These are phyloP conservation scores for Drosophila littoralis DNA, from an alignment of 1,140 invertebrate genomes.

Conservation along the genomic window DNA sequence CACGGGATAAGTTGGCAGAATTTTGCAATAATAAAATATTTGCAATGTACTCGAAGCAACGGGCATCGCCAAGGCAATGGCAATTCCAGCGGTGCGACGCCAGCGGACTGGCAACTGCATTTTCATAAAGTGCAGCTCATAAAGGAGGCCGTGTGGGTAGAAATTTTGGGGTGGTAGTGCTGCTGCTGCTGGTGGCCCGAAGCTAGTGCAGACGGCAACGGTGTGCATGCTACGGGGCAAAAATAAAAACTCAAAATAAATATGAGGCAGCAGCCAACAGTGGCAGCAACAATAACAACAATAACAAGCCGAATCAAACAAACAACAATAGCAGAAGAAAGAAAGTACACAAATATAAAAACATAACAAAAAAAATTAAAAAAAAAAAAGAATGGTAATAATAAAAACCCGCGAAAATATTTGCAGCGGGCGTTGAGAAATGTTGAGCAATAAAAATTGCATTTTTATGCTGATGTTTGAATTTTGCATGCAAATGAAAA, in stretches of 20 bases:
- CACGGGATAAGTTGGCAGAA: slow-evolving; percentile 75
- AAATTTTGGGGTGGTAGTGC: neutral
- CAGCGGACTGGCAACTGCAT: slow-evolving; percentile 65
- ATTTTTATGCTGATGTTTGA: slow-evolving; percentile 83
- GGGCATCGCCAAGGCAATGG: slow-evolving; percentile 23
- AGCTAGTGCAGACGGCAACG: slow-evolving; percentile 12
- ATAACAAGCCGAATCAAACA: slow-evolving; percentile 67
- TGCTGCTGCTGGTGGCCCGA: slow-evolving; percentile 1
- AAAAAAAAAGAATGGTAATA: slow-evolving; percentile 65
- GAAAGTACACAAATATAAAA: slow-evolving; percentile 42
- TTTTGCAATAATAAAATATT: slow-evolving; percentile 83
- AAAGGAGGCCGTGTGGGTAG: slow-evolving; percentile 49
- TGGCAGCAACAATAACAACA: slow-evolving; percentile 28
- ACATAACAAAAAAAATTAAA: slow-evolving; percentile 27
- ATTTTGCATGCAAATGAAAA: slow-evolving; percentile 82
- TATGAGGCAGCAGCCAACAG: slow-evolving; percentile 55
- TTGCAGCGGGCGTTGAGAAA: slow-evolving; percentile 81
- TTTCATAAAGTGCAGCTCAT: slow-evolving; percentile 83
- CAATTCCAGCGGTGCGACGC: slow-evolving; percentile 2
- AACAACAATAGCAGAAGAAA: slow-evolving; percentile 55
- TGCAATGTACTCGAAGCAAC: slow-evolving; percentile 75
- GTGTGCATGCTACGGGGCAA: slow-evolving; percentile 35
- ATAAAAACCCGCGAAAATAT: slow-evolving; percentile 79
- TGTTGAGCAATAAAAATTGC: slow-evolving; percentile 83
- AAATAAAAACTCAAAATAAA: slow-evolving; percentile 74